Evolutionary conservation across 2,888 invertebrate species (phyloP).

Genomic region (Melitaea athalia): DNA sequence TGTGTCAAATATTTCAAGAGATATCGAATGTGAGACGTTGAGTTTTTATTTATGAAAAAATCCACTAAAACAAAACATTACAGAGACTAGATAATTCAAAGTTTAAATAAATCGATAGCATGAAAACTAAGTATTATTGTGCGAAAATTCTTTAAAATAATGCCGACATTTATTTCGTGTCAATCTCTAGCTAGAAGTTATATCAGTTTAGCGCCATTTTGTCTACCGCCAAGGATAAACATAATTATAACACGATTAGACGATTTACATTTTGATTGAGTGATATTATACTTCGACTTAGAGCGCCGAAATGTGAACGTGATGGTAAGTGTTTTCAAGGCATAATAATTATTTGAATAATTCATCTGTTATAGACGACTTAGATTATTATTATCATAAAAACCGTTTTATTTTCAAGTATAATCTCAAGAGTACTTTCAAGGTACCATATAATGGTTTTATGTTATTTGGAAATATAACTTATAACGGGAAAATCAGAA

Average conservation of each 20-base stretch:
- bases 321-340: background rate
- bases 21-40: too few species aligned
- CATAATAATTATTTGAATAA: conserved; percentile 7
- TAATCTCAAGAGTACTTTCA: too few species aligned
- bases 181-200: conserved; percentile 33
- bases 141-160: background rate
- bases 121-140: too few species aligned
- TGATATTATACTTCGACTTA: conserved; percentile 34
- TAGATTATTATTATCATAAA: background rate
- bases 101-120: too few species aligned
- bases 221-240: conserved; percentile 45
- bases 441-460: too few species aligned
- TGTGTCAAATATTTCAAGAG: too few species aligned
- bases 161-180: background rate
- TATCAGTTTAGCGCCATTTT: conserved; percentile 27
- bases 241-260: conserved; percentile 51
- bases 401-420: background rate
- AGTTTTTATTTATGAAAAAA: too few species aligned
- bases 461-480: too few species aligned
- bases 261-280: conserved; percentile 67
- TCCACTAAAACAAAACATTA: too few species aligned
- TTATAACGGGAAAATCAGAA: too few species aligned
- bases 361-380: background rate
- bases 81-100: too few species aligned
- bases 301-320: conserved; percentile 15